These are phyloP conservation scores for Chydorus sphaericus DNA, from an alignment of 2,888 invertebrate species.

Conservation along the genomic window DNA sequence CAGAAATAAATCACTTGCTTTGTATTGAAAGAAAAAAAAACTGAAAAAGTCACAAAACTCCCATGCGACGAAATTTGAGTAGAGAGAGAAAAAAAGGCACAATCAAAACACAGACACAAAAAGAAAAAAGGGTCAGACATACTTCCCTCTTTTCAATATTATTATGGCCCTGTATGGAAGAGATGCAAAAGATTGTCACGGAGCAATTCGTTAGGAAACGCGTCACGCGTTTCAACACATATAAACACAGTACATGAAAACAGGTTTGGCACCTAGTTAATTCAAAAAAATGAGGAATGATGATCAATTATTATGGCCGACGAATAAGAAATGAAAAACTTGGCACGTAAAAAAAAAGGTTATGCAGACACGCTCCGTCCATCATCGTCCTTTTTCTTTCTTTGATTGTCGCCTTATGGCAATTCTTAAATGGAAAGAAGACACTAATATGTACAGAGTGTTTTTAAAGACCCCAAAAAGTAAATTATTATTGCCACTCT, in stretches of 20 bases:
- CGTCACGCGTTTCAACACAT: background rate
- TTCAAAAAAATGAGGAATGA: background rate
- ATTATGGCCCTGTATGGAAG: background rate
- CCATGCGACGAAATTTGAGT: no score
- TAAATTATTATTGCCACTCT: constrained; percentile 2
- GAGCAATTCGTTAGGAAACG: background rate
- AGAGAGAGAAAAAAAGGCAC: no score
- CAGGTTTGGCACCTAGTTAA: background rate
- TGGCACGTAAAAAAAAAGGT: background rate
- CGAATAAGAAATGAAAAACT: constrained; percentile 3
- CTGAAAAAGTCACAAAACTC: no score
- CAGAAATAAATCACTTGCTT: no score
- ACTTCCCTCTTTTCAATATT: no score
- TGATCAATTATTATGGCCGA: background rate
- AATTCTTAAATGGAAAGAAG: background rate
- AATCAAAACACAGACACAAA: no score
- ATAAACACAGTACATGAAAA: background rate
- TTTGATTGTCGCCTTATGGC: constrained; percentile 5
- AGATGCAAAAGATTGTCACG: background rate
- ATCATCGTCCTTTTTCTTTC: background rate
- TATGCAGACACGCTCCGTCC: background rate
- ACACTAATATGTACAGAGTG: background rate
- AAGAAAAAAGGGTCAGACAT: no score
- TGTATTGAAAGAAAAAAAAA: no score
- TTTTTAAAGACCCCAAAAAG: background rate